These are phyloP conservation scores for Rhipidura dahli DNA, from an alignment of 2,113 vertebrate species.

Conservation along the genomic window DNA sequence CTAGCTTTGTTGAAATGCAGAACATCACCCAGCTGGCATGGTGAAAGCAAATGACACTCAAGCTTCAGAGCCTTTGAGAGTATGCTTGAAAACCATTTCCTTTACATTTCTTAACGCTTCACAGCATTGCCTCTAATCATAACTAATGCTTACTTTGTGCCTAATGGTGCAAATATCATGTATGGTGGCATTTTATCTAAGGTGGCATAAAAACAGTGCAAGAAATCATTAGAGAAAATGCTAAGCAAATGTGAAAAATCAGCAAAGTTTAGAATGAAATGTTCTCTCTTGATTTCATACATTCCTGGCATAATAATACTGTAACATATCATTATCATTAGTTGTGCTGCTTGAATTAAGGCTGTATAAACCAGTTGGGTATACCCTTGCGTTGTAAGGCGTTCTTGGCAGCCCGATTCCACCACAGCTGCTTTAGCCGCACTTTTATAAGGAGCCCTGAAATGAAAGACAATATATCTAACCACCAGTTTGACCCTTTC, in stretches of 20 bases:
- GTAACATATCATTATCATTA: conserved; percentile 52
- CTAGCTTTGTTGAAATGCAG: conserved; percentile 4
- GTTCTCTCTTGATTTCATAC: conserved; percentile 61
- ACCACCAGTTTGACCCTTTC: conserved; percentile 29
- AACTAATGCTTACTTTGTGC: conserved; percentile 60
- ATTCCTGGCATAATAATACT: conserved; percentile 61
- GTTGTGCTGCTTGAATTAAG: conserved; percentile 57
- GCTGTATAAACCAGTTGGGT: conserved; percentile 38
- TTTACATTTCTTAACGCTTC: conserved; percentile 62
- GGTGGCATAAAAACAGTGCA: conserved; percentile 62
- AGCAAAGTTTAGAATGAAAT: conserved; percentile 74
- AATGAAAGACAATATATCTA: conserved; percentile 51
- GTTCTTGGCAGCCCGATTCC: background rate
- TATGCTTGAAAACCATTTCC: conserved; percentile 36
- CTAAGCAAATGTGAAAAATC: conserved; percentile 76
- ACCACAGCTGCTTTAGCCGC: conserved; percentile 28
- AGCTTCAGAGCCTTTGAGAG: conserved; percentile 18
- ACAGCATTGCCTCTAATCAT: conserved; percentile 47
- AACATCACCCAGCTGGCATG: background rate
- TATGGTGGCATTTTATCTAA: conserved; percentile 66
- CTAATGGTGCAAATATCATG: conserved; percentile 69
- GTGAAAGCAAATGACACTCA: conserved; percentile 29
- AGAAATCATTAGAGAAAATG: conserved; percentile 71
- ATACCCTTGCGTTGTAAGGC: background rate
- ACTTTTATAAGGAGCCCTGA: background rate